These are phyloP conservation scores for Pogona vitticeps DNA, from an alignment of 2,113 vertebrate species.

Conservation along the genomic window DNA sequence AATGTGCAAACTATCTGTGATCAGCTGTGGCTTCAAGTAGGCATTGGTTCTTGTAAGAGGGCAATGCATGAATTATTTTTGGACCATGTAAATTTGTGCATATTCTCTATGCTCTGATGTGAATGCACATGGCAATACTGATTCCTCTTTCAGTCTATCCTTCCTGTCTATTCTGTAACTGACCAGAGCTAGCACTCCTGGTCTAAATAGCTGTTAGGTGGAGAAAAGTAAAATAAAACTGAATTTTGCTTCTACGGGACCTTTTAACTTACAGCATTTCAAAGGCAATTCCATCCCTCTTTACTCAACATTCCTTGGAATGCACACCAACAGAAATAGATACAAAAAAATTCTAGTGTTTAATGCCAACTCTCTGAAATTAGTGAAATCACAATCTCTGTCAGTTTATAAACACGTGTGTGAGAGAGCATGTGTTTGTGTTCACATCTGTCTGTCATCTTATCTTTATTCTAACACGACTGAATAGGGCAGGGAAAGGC, in stretches of 20 bases:
- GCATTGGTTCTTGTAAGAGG: neutral
- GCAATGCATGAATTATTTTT: neutral
- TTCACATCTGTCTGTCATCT: neutral
- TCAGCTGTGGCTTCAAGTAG: neutral
- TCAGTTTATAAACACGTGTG: neutral
- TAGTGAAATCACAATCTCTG: neutral
- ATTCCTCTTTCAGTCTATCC: neutral
- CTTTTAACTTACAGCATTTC: neutral
- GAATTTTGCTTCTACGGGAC: neutral
- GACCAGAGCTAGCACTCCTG: too few relatives aligned
- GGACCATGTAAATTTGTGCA: neutral
- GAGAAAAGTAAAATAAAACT: neutral
- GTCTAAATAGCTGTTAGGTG: neutral
- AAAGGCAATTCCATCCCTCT: too few relatives aligned
- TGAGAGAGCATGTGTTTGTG: too few relatives aligned
- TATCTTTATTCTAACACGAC: neutral
- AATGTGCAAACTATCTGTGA: neutral
- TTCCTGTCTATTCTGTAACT: too few relatives aligned
- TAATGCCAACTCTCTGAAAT: neutral
- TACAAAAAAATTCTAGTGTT: too few relatives aligned
- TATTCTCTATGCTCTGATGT: neutral
- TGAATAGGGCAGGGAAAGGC: neutral
- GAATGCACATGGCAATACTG: neutral
- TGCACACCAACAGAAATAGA: neutral
- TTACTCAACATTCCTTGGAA: neutral